phyloP scores from a whole-genome alignment of 2,888 invertebrate species.

The Clivina fossor region DNA sequence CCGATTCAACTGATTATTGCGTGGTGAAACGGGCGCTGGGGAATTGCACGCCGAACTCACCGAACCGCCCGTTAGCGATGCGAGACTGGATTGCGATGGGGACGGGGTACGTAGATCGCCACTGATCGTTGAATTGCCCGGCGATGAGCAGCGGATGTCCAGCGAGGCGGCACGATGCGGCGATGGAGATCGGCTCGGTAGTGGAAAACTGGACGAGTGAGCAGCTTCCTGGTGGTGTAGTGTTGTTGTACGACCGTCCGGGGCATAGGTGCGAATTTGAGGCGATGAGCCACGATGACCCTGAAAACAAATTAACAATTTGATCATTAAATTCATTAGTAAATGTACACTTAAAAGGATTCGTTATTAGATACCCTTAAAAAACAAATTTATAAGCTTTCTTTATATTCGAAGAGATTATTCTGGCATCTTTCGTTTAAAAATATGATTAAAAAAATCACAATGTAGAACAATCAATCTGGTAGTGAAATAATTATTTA shows the following conservation, averaged over 20 bases:
- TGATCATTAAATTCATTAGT: not conserved
- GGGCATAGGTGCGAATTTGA: constrained; percentile 80
- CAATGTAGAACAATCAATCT: too few species aligned
- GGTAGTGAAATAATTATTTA: too few species aligned
- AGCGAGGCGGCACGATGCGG: constrained; percentile 77
- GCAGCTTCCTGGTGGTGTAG: constrained; percentile 48
- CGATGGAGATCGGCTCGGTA: constrained; percentile 70
- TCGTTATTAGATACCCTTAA: too few species aligned
- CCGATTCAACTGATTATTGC: constrained; percentile 50
- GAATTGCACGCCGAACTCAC: constrained; percentile 53
- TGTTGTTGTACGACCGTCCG: constrained; percentile 69
- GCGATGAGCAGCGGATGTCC: constrained; percentile 69
- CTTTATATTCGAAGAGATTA: too few species aligned
- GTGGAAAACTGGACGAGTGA: constrained; percentile 49
- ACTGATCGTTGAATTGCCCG: constrained; percentile 49
- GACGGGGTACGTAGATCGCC: constrained; percentile 60
- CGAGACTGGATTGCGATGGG: constrained; percentile 71
- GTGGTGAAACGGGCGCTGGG: constrained; percentile 48
- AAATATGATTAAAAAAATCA: too few species aligned
- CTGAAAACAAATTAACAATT: constrained; percentile 47
- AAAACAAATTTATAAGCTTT: too few species aligned
- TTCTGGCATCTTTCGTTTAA: too few species aligned
- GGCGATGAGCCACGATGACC: constrained; percentile 81
- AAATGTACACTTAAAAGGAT: too few species aligned
- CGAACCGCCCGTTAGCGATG: constrained; percentile 58